A percentile compares a stretch with the other conserved stretches of the same genome.
Evolutionary conservation across 2,888 invertebrate species (phyloP).

Genomic region (Drosophila koepferae): DNA sequence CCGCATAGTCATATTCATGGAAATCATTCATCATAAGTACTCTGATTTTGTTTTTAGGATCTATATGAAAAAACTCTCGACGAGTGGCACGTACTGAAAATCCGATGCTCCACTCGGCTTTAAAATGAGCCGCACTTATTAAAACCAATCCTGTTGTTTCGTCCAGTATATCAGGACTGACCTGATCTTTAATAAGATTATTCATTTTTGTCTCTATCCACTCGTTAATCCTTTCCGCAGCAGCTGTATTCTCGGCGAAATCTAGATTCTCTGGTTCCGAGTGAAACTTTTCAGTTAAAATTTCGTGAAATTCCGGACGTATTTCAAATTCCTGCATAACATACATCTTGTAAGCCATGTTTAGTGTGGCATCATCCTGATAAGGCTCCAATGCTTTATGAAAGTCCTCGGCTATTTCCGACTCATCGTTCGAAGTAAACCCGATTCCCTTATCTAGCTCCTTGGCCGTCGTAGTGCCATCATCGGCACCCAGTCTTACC

Average conservation of each 20-base stretch:
- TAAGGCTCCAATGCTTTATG: slow-evolving; percentile 23
- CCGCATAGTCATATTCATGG: slow-evolving; percentile 17
- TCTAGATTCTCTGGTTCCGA: slow-evolving; percentile 88
- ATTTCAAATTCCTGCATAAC: slow-evolving; percentile 87
- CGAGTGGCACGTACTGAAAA: slow-evolving; percentile 86
- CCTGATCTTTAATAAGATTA: slow-evolving; percentile 91
- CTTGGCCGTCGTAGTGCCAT: slow-evolving; percentile 22
- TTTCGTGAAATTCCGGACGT: slow-evolving; percentile 86
- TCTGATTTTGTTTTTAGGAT: background rate
- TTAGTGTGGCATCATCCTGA: slow-evolving; percentile 61
- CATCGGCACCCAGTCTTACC: slow-evolving; percentile 41
- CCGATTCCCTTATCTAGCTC: slow-evolving; percentile 40
- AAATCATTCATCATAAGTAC: slow-evolving; percentile 7
- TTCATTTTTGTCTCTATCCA: slow-evolving; percentile 93
- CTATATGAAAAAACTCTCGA: slow-evolving; percentile 6
- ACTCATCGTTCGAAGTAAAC: background rate
- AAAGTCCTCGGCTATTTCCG: slow-evolving; percentile 36
- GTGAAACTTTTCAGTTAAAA: slow-evolving; percentile 87
- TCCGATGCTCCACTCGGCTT: slow-evolving; percentile 89
- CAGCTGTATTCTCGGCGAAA: slow-evolving; percentile 86
- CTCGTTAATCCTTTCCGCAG: slow-evolving; percentile 88
- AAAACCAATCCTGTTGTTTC: slow-evolving; percentile 88
- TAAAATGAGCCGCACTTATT: slow-evolving; percentile 93
- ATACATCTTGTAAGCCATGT: slow-evolving; percentile 91
- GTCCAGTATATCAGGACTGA: slow-evolving; percentile 87